Percentiles rank a stretch among this genome's conserved stretches.
phyloP scores from a whole-genome alignment of 2,113 vertebrate species.

The Alligator mississippiensis region DNA sequence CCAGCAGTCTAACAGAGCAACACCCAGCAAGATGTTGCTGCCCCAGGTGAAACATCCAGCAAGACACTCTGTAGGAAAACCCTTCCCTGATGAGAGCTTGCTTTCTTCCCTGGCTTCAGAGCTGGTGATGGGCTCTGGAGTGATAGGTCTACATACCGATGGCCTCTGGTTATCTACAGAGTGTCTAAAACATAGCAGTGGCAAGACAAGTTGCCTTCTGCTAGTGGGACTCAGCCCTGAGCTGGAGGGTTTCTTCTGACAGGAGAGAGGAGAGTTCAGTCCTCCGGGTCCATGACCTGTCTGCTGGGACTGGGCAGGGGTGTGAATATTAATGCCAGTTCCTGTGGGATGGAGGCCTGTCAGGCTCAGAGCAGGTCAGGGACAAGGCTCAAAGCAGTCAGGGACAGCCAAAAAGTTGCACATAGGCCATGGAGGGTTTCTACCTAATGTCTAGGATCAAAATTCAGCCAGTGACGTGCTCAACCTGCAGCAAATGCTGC shows the following conservation, averaged over 20 bases:
- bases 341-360: not conserved
- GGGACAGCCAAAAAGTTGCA: too few relatives aligned
- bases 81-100: not conserved
- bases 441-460: too few relatives aligned
- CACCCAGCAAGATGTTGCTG: too few relatives aligned
- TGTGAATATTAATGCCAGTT: not conserved
- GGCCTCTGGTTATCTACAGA: not conserved
- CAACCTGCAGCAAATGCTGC: too few relatives aligned
- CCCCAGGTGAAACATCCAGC: not conserved
- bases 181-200: not conserved
- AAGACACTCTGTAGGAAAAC: not conserved
- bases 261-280: not conserved
- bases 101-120: not conserved
- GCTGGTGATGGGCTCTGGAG: not conserved
- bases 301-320: not conserved
- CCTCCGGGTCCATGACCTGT: not conserved
- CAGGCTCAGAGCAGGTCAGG: too few relatives aligned
- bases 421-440: too few relatives aligned
- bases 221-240: not conserved
- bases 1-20: not conserved
- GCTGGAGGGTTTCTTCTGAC: not conserved
- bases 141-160: not conserved
- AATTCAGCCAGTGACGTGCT: too few relatives aligned
- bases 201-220: not conserved
- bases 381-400: too few relatives aligned